A percentile compares a stretch with the other conserved stretches of the same genome.
phyloP scores from a whole-genome alignment of 2,113 vertebrate species.

The Perognathus longimembris region DNA sequence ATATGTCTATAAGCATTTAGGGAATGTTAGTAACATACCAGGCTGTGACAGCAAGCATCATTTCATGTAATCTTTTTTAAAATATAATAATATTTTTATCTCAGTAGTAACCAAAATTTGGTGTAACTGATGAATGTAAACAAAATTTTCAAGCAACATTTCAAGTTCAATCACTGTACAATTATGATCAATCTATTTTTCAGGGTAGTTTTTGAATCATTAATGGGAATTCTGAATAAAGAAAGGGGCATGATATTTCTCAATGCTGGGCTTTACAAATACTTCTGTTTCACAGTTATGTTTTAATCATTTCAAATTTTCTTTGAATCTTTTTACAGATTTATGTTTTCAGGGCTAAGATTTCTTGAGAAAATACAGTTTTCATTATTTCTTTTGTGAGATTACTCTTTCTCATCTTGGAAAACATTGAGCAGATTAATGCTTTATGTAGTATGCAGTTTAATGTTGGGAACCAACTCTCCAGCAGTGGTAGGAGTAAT shows the following conservation, averaged over 20 bases:
- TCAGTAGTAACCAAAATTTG: neutral
- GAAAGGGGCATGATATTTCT: neutral
- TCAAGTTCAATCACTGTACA: neutral
- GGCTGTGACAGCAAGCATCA: neutral
- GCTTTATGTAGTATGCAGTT: neutral
- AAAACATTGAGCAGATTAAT: constrained; percentile 57
- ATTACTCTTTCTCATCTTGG: constrained; percentile 59
- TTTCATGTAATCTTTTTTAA: neutral
- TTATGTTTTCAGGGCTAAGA: neutral
- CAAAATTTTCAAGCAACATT: neutral
- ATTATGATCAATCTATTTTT: neutral
- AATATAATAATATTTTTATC: neutral
- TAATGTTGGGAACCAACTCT: constrained; percentile 44
- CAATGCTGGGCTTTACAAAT: neutral
- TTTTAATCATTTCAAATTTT: neutral
- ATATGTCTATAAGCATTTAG: neutral
- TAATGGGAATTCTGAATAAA: neutral
- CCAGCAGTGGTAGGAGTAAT: constrained; percentile 68
- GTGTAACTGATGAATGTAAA: neutral
- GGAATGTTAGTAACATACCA: neutral
- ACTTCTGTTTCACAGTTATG: neutral
- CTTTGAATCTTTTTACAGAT: neutral
- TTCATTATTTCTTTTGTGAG: constrained; percentile 26
- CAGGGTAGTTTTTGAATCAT: neutral
- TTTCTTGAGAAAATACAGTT: constrained; percentile 21